Evolutionary conservation across 2,113 vertebrate genomes (phyloP).

Genomic region (Misgurnus mizolepis): DNA sequence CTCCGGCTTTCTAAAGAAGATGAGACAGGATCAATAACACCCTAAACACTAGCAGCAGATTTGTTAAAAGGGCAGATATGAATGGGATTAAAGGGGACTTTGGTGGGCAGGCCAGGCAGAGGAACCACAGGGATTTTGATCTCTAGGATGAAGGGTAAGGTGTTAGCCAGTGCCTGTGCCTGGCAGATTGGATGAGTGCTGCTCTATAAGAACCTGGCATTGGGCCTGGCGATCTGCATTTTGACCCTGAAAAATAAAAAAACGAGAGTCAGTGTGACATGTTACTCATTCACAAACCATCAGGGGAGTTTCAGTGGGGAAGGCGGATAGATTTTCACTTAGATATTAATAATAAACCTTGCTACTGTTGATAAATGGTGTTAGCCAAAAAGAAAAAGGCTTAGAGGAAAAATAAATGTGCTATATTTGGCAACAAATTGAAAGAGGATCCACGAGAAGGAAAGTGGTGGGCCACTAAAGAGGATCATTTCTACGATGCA

Average conservation of each 20-base stretch:
- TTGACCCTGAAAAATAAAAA: slow-evolving; percentile 41
- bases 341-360: neutral
- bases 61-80: neutral
- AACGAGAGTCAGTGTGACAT: neutral
- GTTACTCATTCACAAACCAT: neutral
- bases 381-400: neutral
- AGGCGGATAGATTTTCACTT: neutral
- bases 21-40: neutral
- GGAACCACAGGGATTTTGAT: slow-evolving; percentile 40
- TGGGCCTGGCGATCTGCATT: slow-evolving; percentile 51
- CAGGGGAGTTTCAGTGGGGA: no score
- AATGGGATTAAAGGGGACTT: slow-evolving; percentile 15
- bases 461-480: neutral
- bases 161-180: slow-evolving; percentile 66
- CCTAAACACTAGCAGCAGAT: slow-evolving; percentile 52
- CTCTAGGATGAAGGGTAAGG: neutral
- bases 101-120: slow-evolving; percentile 47
- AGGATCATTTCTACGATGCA: no score
- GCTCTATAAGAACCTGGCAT: slow-evolving; percentile 74
- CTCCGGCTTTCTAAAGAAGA: slow-evolving; percentile 17
- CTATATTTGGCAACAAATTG: no score
- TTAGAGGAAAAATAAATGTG: neutral
- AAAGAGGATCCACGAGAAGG: no score
- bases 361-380: neutral
- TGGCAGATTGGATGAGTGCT: slow-evolving; percentile 63